A percentile compares a stretch with the other conserved stretches of the same genome.
These are phyloP conservation scores for Chionis minor DNA, from an alignment of 2,113 vertebrate species.

Conservation along the genomic window DNA sequence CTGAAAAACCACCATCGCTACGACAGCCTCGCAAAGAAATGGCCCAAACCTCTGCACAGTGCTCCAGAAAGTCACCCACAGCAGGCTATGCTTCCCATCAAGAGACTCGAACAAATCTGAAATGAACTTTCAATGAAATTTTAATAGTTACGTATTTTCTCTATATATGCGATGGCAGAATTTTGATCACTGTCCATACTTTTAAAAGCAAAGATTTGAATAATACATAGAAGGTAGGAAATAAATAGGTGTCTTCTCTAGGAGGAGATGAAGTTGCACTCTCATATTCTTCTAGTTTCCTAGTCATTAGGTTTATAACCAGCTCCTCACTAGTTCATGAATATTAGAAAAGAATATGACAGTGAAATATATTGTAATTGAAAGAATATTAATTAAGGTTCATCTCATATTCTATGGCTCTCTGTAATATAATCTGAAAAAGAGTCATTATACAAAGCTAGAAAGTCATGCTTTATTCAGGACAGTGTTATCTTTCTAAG, in stretches of 20 bases:
- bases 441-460: neutral
- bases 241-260: neutral
- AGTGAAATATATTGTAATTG: conserved; percentile 29
- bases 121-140: neutral
- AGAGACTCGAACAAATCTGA: neutral
- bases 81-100: rapidly evolving
- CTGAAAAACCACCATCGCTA: rapidly evolving
- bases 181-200: neutral
- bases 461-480: conserved; percentile 6
- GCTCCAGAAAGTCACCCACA: neutral
- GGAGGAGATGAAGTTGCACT: neutral
- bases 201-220: neutral
- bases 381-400: conserved; percentile 56
- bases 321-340: neutral
- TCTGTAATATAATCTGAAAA: neutral
- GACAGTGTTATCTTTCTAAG: conserved; percentile 1
- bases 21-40: rapidly evolving
- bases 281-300: neutral
- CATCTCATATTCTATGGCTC: neutral
- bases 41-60: rapidly evolving
- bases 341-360: conserved; percentile 7
- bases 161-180: neutral
- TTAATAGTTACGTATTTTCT: neutral
- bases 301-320: neutral
- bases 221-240: neutral